Base-by-base conservation (phyloP, 2,113 vertebrate species). In the Hippopotamus amphibius region DNA sequence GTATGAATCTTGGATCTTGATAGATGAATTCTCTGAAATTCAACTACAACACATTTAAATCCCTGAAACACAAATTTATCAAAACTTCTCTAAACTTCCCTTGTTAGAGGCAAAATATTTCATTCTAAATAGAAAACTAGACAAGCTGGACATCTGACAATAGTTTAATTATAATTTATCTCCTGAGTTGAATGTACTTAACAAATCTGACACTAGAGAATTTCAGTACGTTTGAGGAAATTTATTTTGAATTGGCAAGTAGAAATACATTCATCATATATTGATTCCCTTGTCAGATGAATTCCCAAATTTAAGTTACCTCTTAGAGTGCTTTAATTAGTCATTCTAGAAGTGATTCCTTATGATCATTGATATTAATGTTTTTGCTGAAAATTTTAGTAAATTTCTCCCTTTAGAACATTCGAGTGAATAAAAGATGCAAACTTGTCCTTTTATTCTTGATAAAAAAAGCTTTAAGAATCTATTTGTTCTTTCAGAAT, bases 231-330 rank as follows among this genome's bases (percentile, higher is more conserved):
- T 89, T 95, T 94, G 22, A 86, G 80, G 43, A 93, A 96, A 95
- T 96, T 91, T 97, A 94, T 91, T 97, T 97, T 97, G 53, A 97
- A 93, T 72, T 93, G 82, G 57, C 26, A 86, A 91, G 37, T 69
- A 90, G 74, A 95, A 97, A 93, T 90, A 15, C 69, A 94, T 97
- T 97, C 53, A 96, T 96, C 68, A 96, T 4, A 59, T 93, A 95
- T 89, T 94, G 88, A 96, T 97, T 96, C 92, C 24, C 19, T 50
- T 95, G 93, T 93, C 94, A 98, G 30, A 46, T 93, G 88, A 97
- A 91, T 96, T 61, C 33, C 86, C 41, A 87, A 95, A 93, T 89
- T 88, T 63, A 92, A 90, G 59, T 95, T 88, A 94, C 48, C 5
- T 93, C 13, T 96, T 90, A 87, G 46, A 79, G 53, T 90, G 48